These are phyloP conservation scores for Oncopodura yosiiana DNA, from an alignment of 1,140 invertebrate genomes.

Conservation along the genomic window DNA sequence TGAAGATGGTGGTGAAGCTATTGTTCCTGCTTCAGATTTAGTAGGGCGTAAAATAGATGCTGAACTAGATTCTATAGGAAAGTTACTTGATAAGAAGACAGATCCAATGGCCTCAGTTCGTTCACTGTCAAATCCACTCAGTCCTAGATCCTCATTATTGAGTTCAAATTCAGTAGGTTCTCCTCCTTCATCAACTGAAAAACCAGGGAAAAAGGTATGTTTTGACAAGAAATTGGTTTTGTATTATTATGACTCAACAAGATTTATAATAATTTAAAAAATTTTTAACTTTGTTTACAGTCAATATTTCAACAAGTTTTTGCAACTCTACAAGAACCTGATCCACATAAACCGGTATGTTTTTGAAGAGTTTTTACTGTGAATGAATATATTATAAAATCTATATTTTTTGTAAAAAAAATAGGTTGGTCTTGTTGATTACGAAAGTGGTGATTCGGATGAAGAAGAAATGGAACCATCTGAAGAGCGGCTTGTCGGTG, in stretches of 20 bases:
- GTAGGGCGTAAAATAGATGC: constrained; percentile 46
- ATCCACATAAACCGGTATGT: constrained; percentile 33
- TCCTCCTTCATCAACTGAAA: constrained; percentile 40
- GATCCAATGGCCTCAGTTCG: constrained; percentile 40
- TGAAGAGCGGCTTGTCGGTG: constrained; percentile 44
- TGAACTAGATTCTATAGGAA: constrained; percentile 54
- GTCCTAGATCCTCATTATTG: constrained; percentile 43
- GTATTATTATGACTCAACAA: neutral
- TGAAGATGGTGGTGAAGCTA: constrained; percentile 57
- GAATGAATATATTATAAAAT: constrained; percentile 11
- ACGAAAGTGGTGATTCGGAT: constrained; percentile 89
- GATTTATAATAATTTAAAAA: neutral
- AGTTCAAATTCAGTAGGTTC: constrained; percentile 37
- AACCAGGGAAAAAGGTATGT: neutral
- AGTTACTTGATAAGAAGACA: constrained; percentile 51
- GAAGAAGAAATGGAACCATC: constrained; percentile 75
- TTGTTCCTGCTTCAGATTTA: constrained; percentile 46
- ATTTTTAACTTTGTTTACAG: constrained; percentile 26
- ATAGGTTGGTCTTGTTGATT: constrained; percentile 82
- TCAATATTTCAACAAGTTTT: constrained; percentile 36
- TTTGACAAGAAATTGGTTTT: neutral
- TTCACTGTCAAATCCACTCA: constrained; percentile 20
- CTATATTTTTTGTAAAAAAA: neutral
- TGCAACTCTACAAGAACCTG: constrained; percentile 35
- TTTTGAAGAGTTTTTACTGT: constrained; percentile 1